Evolutionary conservation across 1,140 invertebrate species (phyloP).

Genomic region (Drosophila yakuba): DNA sequence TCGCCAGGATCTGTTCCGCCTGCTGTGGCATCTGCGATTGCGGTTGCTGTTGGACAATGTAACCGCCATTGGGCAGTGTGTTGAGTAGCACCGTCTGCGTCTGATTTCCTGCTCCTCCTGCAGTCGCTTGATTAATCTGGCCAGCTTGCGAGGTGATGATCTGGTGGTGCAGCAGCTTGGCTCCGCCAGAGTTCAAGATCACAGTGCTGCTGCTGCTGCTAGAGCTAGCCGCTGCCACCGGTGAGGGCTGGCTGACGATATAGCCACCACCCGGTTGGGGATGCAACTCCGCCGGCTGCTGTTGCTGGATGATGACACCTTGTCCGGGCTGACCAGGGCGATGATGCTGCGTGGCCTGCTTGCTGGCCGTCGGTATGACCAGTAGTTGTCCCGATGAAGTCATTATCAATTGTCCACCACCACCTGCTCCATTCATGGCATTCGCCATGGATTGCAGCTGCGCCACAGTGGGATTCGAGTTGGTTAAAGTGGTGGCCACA

Average conservation of each 20-base stretch:
- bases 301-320: constrained; percentile 50
- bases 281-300: constrained; percentile 52
- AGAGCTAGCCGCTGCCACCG: constrained; percentile 4
- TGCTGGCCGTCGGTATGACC: constrained; percentile 85
- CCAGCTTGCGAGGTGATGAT: constrained; percentile 79
- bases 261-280: constrained; percentile 62
- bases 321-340: constrained; percentile 27
- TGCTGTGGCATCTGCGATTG: constrained; percentile 86
- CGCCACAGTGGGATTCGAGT: constrained; percentile 37
- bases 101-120: constrained; percentile 17
- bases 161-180: constrained; percentile 78
- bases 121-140: constrained; percentile 83
- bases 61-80: constrained; percentile 91
- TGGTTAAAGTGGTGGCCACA: constrained; percentile 39
- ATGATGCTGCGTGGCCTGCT: constrained; percentile 56
- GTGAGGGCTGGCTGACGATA: constrained; percentile 69
- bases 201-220: constrained; percentile 49
- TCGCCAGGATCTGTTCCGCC: constrained; percentile 86
- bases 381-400: constrained; percentile 84
- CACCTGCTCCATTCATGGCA: constrained; percentile 23
- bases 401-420: constrained; percentile 80
- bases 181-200: constrained; percentile 67
- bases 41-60: constrained; percentile 87
- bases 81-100: constrained; percentile 92
- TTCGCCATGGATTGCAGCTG: constrained; percentile 60